Percentiles rank a stretch among this genome's conserved stretches.
Conservation (phyloP, 2,797 vertebrate species). For the Catostomus latipinnis region DNA sequence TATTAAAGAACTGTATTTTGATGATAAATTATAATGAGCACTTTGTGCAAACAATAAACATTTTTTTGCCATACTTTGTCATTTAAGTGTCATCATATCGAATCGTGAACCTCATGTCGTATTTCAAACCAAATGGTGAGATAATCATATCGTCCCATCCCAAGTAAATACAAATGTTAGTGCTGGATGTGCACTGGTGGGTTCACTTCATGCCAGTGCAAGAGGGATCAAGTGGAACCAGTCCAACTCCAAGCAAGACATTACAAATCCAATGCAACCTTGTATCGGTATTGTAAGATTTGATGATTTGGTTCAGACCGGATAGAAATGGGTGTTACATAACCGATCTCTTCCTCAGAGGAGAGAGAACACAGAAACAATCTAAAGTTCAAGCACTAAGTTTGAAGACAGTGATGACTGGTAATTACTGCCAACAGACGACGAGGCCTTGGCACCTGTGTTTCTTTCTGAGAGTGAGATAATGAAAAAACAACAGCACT, state of each 20-base stretch:
- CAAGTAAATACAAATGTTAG: neutral
- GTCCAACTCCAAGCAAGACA: neutral
- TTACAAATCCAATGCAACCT: neutral
- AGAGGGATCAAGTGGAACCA: neutral
- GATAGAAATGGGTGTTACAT: constrained; percentile 17
- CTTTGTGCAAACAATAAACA: no score
- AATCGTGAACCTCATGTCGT: no score
- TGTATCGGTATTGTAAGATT: neutral
- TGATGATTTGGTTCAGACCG: neutral
- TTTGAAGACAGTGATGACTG: constrained; percentile 87
- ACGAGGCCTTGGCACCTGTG: constrained; percentile 87
- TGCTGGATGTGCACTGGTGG: neutral
- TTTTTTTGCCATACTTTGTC: no score
- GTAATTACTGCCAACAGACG: constrained; percentile 90
- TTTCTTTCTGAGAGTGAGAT: constrained; percentile 83
- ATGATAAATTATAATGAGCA: no score
- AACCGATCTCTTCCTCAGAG: neutral
- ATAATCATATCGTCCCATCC: no score
- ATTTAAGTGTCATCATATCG: no score
- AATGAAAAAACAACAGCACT: constrained; percentile 92
- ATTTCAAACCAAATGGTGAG: no score
- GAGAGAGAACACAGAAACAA: constrained; percentile 11
- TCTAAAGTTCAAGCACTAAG: constrained; percentile 68
- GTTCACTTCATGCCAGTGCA: neutral
- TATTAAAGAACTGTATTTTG: no score